Evolutionary conservation across 2,113 vertebrate genomes (phyloP).

Genomic region (Sorex araneus): DNA sequence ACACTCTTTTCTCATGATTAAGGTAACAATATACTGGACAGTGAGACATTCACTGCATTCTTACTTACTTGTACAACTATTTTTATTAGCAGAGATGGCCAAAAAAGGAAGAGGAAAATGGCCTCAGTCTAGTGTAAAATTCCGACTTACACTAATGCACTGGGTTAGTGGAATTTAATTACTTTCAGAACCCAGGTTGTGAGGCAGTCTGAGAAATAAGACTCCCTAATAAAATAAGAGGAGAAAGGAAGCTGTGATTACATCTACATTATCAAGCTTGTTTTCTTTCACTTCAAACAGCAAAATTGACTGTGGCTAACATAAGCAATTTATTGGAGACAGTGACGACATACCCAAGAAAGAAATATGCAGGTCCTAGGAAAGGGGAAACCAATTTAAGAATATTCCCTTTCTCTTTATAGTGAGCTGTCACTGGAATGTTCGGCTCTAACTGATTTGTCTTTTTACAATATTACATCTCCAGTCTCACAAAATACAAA

Average conservation of each 20-base stretch:
- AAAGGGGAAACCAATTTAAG: neutral
- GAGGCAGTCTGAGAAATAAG: neutral
- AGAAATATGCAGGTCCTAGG: neutral
- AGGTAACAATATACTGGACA: neutral
- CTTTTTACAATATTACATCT: neutral
- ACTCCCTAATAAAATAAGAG: neutral
- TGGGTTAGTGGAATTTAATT: neutral
- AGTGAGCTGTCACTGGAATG: neutral
- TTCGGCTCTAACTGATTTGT: neutral
- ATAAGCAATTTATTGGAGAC: slow-evolving; percentile 26
- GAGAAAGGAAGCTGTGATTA: neutral
- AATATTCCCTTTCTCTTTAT: neutral
- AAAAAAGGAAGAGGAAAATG: neutral
- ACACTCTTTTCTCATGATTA: neutral
- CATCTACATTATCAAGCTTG: neutral
- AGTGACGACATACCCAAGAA: neutral
- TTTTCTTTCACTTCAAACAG: neutral
- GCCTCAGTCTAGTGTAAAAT: neutral
- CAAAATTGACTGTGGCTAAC: neutral
- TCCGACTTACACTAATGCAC: neutral
- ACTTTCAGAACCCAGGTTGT: neutral
- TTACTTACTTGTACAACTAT: neutral
- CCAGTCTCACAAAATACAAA: neutral
- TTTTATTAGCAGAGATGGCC: slow-evolving; percentile 9
- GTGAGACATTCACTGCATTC: neutral